A percentile compares a stretch with the other conserved stretches of the same genome.
phyloP scores from a whole-genome alignment of 2,888 invertebrate species.

The Xestobium rufovillosum region DNA sequence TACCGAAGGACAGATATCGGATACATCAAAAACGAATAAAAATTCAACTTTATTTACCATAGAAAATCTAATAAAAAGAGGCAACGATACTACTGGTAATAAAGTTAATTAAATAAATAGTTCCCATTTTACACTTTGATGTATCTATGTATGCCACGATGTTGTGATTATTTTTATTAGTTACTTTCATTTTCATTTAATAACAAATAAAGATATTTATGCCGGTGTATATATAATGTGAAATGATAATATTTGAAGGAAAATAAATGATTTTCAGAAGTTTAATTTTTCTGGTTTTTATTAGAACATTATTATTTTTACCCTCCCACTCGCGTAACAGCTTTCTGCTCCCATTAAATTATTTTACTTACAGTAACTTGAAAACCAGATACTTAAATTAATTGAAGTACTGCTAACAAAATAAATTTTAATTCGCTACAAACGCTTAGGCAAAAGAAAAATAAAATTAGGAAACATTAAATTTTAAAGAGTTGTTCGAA shows the following conservation, averaged over 20 bases:
- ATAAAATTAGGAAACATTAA: too few species aligned
- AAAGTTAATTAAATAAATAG: constrained; percentile 36
- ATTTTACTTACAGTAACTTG: too few species aligned
- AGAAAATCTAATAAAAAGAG: constrained; percentile 43
- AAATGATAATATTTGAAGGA: constrained; percentile 15
- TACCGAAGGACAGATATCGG: constrained; percentile 19
- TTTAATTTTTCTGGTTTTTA: too few species aligned
- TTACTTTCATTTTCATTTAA: constrained; percentile 23
- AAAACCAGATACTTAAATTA: too few species aligned
- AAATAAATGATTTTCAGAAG: constrained; percentile 19
- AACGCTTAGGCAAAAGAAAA: too few species aligned
- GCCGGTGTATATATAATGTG: constrained; percentile 9
- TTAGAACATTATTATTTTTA: too few species aligned
- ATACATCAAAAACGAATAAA: constrained; percentile 31
- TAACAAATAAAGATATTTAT: constrained; percentile 24
- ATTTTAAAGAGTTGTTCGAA: too few species aligned
- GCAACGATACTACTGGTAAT: constrained; percentile 34
- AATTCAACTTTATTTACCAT: constrained; percentile 43
- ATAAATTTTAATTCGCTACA: too few species aligned
- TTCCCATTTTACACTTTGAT: constrained; percentile 32
- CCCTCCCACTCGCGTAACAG: too few species aligned
- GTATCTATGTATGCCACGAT: constrained; percentile 31
- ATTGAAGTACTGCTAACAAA: too few species aligned
- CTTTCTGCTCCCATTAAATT: too few species aligned
- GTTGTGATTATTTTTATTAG: constrained; percentile 36